Evolutionary conservation across 2,113 vertebrate genomes (phyloP), one percentile per base, ranked within the genome.

Genomic region (Corvus cornix): DNA sequence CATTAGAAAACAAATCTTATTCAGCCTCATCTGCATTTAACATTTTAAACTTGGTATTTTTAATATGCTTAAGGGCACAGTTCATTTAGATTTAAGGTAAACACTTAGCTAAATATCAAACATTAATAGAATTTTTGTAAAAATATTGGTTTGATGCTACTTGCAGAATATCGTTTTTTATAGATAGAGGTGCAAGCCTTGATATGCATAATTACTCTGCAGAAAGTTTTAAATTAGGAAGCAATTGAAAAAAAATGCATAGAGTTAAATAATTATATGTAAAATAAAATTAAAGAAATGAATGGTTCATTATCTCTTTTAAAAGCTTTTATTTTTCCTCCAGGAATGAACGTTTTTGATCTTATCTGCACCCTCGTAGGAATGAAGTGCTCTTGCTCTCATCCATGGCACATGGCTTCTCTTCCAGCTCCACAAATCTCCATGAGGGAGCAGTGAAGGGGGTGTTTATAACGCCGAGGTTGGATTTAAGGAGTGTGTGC

Each of bases 11-110:
- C 49, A 95, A 66, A 83, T 56, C 69, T 68, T 74, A 82, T 60
- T 64, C 33, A 80, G 43, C 24, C 48, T 87, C 67, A 76, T 86
- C 48, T 94, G 39, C 72, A 44, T 80, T 63, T 94, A 91, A 41
- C 73, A 63, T 85, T 93, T 95, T 56, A 80, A 84, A 90, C n/a
- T 80, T 49, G 39, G 12, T 46, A 37, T 83, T 87, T 89, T 88
- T 86, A 80, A 83, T 74, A 72, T 8, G 39, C 68, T 68, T 46
- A 80, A 80, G 81, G 73, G 52, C 72, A 85, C 53, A 58, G 43
- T 74, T 93, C 90, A 84, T 96, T 94, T 85, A 67, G 43, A 74
- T 96, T 90, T 74, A 84, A 97, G 80, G 73, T 88, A 93, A 96
- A 91, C 67, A 89, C 59, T 76, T 82, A 5, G 2, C 83, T 90